Evolutionary conservation across 2,888 invertebrate species (phyloP).

Genomic region (Omphaloscelis lunosa): DNA sequence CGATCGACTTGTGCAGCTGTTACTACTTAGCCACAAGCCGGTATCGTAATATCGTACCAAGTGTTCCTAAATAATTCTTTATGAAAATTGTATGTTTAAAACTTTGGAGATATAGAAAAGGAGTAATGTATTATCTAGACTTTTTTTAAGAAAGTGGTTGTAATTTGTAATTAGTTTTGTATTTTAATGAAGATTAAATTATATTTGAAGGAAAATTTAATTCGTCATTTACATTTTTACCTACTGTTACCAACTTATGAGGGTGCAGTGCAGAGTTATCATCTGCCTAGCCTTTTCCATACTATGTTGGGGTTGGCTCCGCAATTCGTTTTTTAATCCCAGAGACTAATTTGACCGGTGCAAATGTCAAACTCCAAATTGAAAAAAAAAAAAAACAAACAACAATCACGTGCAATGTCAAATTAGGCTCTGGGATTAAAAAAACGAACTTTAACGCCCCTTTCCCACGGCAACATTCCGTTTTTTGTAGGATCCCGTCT

Average conservation of each 20-base stretch:
- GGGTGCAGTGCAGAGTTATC: background rate
- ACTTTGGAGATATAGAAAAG: background rate
- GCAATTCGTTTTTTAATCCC: too few species aligned
- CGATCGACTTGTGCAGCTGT: background rate
- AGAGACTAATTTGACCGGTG: too few species aligned
- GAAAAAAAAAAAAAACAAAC: too few species aligned
- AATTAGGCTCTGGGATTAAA: too few species aligned
- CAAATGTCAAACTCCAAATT: too few species aligned
- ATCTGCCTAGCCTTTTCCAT: background rate
- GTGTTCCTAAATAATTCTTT: background rate
- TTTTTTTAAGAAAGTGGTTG: constrained; percentile 13
- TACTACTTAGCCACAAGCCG: background rate
- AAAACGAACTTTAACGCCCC: too few species aligned
- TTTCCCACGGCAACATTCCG: too few species aligned
- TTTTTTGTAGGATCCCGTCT: too few species aligned
- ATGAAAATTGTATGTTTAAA: background rate
- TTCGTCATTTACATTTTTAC: constrained; percentile 10
- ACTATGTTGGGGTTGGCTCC: background rate
- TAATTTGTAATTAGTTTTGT: constrained; percentile 29
- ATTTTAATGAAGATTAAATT: constrained; percentile 42
- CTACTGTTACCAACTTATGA: background rate
- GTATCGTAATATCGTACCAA: too few species aligned
- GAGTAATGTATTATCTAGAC: background rate
- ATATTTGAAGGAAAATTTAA: constrained; percentile 20
- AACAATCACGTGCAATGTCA: too few species aligned